phyloP scores from a whole-genome alignment of 2,797 vertebrate species.

The Molossus alvarezi region DNA sequence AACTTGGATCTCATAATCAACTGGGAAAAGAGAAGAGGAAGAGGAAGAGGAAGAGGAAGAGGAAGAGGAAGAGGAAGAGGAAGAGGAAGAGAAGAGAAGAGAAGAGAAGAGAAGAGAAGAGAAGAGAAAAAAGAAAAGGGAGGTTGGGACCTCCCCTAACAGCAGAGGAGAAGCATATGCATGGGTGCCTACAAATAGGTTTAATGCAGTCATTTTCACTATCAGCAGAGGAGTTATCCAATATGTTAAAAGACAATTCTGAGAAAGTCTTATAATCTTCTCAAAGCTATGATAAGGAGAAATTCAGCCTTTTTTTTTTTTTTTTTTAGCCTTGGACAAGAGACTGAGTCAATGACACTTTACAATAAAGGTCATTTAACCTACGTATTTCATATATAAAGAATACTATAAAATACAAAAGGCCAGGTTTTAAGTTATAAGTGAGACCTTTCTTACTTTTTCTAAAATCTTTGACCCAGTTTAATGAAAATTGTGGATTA shows the following conservation, averaged over 20 bases:
- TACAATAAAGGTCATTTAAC: conserved; percentile 43
- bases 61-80: too few relatives aligned
- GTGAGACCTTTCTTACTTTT: background rate
- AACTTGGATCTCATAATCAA: conserved; percentile 25
- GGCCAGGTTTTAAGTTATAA: background rate
- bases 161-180: background rate
- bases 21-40: conserved; percentile 53
- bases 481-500: background rate
- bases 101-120: too few relatives aligned
- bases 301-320: background rate
- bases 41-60: too few relatives aligned
- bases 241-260: conserved; percentile 23
- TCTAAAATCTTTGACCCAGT: background rate
- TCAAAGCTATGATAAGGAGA: background rate
- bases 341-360: background rate
- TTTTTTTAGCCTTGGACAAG: background rate
- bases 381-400: background rate
- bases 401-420: conserved; percentile 27
- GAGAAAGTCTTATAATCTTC: conserved; percentile 48
- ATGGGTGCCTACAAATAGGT: background rate
- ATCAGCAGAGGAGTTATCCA: background rate
- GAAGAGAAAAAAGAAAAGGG: background rate
- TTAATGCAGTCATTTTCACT: background rate
- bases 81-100: too few relatives aligned
- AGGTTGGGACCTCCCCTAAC: conserved; percentile 13